These are phyloP conservation scores for Pipistrellus kuhlii DNA, from an alignment of 2,797 vertebrate genomes.

Conservation along the genomic window DNA sequence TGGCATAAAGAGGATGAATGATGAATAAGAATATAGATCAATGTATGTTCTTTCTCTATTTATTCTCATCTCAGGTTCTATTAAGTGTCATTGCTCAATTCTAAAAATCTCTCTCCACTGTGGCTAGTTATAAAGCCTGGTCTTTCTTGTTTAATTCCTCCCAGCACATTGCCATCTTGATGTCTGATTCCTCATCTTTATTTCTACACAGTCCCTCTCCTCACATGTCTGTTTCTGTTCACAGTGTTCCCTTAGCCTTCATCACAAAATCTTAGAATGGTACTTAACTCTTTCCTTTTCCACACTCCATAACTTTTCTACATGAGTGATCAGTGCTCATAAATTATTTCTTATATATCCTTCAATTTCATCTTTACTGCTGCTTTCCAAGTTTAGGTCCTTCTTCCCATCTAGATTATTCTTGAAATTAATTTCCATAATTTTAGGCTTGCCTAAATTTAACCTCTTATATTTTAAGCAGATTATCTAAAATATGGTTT, in stretches of 20 bases:
- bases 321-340: not conserved
- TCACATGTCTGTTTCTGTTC: not conserved
- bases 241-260: not conserved
- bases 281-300: not conserved
- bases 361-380: not conserved
- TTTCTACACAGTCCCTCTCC: not conserved
- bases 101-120: not conserved
- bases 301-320: not conserved
- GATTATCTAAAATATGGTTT: not conserved
- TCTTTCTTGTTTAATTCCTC: not conserved
- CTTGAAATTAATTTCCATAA: not conserved
- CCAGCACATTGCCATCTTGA: not conserved
- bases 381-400: not conserved
- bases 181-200: not conserved
- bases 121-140: not conserved
- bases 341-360: not conserved
- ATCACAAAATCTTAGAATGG: not conserved
- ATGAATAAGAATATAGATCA: not conserved
- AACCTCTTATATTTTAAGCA: not conserved
- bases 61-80: not conserved
- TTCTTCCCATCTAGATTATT: not conserved
- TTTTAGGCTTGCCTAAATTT: slow-evolving; percentile 8
- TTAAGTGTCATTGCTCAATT: not conserved
- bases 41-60: not conserved
- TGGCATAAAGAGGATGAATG: not conserved